Conservation (phyloP, 2,797 vertebrate genomes). For the Notamacropus eugenii region DNA sequence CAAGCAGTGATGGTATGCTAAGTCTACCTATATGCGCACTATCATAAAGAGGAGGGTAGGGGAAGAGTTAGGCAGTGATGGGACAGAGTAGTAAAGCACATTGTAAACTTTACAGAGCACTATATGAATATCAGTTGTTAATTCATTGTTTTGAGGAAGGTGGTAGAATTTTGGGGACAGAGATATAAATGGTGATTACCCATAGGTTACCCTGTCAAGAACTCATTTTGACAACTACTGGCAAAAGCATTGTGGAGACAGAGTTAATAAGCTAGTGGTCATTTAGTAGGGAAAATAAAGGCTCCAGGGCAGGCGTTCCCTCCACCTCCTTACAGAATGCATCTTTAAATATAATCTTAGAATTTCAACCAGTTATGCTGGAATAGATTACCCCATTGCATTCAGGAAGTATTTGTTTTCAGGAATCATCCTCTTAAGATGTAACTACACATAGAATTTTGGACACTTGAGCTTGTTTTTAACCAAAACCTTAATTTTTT, state of each 20-base stretch:
- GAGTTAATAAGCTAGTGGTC: neutral
- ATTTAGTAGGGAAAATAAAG: slow-evolving; percentile 22
- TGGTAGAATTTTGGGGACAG: neutral
- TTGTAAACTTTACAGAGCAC: neutral
- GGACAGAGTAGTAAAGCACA: neutral
- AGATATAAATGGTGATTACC: neutral
- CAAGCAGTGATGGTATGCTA: neutral
- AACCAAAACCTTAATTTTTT: neutral
- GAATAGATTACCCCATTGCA: neutral
- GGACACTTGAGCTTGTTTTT: neutral
- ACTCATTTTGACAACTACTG: neutral
- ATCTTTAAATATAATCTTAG: slow-evolving; percentile 9
- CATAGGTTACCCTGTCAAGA: neutral
- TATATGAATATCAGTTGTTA: neutral
- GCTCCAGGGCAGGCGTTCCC: neutral
- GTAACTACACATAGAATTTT: neutral
- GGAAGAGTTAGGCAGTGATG: neutral
- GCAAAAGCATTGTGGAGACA: slow-evolving; percentile 33
- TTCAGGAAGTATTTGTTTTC: neutral
- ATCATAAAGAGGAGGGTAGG: neutral
- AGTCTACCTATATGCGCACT: slow-evolving; percentile 15
- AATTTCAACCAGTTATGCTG: neutral
- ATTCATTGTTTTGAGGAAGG: neutral
- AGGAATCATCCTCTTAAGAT: neutral
- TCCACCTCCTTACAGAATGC: neutral